phyloP scores from a whole-genome alignment of 2,113 vertebrate genomes.

The Cygnus atratus region DNA sequence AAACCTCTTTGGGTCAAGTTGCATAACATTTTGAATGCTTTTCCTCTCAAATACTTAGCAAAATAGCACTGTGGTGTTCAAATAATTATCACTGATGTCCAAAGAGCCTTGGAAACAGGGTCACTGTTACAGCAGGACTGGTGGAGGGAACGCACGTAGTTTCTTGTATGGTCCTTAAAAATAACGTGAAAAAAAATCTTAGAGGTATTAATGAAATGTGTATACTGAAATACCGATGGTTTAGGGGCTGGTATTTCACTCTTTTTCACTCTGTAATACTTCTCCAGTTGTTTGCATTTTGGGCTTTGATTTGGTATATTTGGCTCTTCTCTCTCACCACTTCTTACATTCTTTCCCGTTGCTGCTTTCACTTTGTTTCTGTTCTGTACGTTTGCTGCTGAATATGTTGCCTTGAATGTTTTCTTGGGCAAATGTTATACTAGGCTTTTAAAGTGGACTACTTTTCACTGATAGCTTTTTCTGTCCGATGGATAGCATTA shows the following conservation, averaged over 20 bases:
- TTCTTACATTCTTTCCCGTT: not conserved
- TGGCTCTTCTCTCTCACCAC: not conserved
- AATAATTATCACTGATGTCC: fast-evolving
- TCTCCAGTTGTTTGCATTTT: not conserved
- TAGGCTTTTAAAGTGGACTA: not conserved
- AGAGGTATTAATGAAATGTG: not conserved
- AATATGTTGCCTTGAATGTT: not conserved
- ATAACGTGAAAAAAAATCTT: not conserved
- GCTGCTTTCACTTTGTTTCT: not conserved
- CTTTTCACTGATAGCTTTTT: not conserved
- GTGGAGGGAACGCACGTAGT: conserved; percentile 25
- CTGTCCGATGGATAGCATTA: not conserved
- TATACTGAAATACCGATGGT: not conserved
- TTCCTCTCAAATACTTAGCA: not conserved
- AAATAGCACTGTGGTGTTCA: not conserved
- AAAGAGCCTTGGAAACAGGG: not conserved
- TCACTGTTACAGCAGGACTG: not conserved
- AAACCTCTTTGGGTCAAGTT: not conserved
- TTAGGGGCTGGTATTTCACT: not conserved
- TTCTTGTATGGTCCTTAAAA: not conserved
- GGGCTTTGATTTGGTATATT: not conserved
- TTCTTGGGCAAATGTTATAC: not conserved
- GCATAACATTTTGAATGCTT: not conserved
- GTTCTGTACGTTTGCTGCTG: not conserved
- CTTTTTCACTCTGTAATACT: not conserved